These are phyloP conservation scores for Rhadinocentrus ornatus DNA, from an alignment of 2,797 vertebrate genomes.

Conservation along the genomic window DNA sequence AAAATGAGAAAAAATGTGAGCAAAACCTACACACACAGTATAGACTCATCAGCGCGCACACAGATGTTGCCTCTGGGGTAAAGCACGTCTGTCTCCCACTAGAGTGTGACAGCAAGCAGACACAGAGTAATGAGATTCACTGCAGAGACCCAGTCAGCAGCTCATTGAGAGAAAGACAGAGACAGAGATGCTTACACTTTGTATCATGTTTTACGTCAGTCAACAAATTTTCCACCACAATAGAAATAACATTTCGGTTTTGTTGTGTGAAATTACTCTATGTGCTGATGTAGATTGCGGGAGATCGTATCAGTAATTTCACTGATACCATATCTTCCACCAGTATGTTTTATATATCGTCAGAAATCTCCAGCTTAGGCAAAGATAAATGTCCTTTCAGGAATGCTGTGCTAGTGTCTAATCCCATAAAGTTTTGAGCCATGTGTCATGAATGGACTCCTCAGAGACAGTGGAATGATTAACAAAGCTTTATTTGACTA, in stretches of 20 bases:
- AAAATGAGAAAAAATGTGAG: conserved; percentile 34
- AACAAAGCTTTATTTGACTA: too few relatives aligned
- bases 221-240: conserved; percentile 57
- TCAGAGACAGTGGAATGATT: too few relatives aligned
- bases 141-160: conserved; percentile 69
- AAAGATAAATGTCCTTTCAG: neutral
- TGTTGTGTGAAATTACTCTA: conserved; percentile 53
- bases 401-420: neutral
- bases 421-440: neutral
- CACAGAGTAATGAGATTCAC: conserved; percentile 77
- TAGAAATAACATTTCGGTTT: conserved; percentile 29
- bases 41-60: conserved; percentile 24
- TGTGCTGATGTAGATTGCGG: conserved; percentile 31
- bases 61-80: conserved; percentile 71
- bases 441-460: too few relatives aligned
- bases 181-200: conserved; percentile 55
- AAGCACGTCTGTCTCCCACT: conserved; percentile 65
- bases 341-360: neutral
- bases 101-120: conserved; percentile 75
- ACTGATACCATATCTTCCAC: conserved; percentile 6
- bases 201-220: conserved; percentile 60
- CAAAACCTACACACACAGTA: conserved; percentile 13
- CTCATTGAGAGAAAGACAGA: conserved; percentile 55
- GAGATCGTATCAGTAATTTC: conserved; percentile 15
- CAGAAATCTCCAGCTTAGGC: neutral